These are phyloP conservation scores for Timandra comae DNA, from an alignment of 2,888 invertebrate species.

Conservation along the genomic window DNA sequence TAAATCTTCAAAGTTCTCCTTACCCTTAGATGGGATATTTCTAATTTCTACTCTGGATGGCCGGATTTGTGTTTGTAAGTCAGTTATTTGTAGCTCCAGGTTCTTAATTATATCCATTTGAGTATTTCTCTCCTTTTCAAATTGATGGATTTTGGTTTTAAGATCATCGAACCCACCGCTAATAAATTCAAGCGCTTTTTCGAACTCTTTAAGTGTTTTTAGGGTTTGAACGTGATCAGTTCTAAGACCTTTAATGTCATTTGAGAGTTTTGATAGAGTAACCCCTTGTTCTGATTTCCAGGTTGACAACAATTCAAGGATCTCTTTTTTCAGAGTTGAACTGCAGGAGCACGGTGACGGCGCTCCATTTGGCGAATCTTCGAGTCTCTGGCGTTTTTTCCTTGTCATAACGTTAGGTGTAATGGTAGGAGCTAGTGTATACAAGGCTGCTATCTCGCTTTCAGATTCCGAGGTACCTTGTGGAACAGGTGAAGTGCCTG, in stretches of 20 bases:
- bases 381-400: background rate
- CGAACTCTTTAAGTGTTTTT: background rate
- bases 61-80: no score
- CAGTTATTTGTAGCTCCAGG: background rate
- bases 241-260: background rate
- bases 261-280: background rate
- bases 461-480: background rate
- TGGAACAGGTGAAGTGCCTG: no score
- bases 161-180: background rate
- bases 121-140: background rate
- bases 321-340: background rate
- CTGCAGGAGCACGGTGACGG: background rate
- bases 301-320: background rate
- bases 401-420: background rate
- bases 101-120: background rate
- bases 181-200: background rate
- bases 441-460: background rate
- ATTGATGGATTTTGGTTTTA: background rate
- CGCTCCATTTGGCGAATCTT: background rate
- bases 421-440: background rate
- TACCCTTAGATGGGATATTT: no score
- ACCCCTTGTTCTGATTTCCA: background rate
- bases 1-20: no score
- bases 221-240: background rate
- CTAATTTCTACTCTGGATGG: no score